Evolutionary conservation across 2,888 invertebrate species (phyloP), one percentile per base, ranked within the genome.

Genomic region (Anoplius nigerrimus): DNA sequence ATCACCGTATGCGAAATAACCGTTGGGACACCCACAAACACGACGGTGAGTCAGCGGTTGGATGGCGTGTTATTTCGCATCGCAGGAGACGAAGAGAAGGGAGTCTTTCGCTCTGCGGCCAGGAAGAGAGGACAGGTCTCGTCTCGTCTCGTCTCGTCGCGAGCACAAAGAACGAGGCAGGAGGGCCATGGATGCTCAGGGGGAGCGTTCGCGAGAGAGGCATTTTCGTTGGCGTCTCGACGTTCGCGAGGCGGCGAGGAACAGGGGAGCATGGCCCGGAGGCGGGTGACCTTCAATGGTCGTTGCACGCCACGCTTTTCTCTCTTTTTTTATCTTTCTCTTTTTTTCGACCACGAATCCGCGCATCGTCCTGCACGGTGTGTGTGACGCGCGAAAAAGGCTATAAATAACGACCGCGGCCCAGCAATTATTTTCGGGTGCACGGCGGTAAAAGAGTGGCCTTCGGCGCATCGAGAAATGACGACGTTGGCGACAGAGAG

Each of bases 361-460:
- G 34, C 34, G 34, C 34, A 13, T 34, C 55, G 72, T 68, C 64
- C 72, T 67, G 60, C 60, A 61, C 67, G 72, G 57, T n/a, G 51
- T 51, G 15, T 67, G 66, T 73, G 72, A 76, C 78, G 82, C 69
- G 72, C 69, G 71, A 76, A 76, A 34, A 80, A 74, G 62, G 77
- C 86, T 87, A 87, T 84, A 86, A 87, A 87, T 87, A 87, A 83
- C 77, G 66, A 75, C 63, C 67, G 78, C 66, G 72, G 72, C 72
- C 76, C 65, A 74, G 74, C 72, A 80, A 87, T 86, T 86, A 87
- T 87, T 85, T 86, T 86, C 76, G 79, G 75, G 74, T 58, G 71
- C 69, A 65, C 64, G 54, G 55, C 59, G 59, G 22, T 21, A 52
- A 22, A 65, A 66, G 67, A n/a, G 57, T 64, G 68, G 71, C 59